Conservation (phyloP, 2,113 vertebrate genomes). For the Coptodon bakossiorum region DNA sequence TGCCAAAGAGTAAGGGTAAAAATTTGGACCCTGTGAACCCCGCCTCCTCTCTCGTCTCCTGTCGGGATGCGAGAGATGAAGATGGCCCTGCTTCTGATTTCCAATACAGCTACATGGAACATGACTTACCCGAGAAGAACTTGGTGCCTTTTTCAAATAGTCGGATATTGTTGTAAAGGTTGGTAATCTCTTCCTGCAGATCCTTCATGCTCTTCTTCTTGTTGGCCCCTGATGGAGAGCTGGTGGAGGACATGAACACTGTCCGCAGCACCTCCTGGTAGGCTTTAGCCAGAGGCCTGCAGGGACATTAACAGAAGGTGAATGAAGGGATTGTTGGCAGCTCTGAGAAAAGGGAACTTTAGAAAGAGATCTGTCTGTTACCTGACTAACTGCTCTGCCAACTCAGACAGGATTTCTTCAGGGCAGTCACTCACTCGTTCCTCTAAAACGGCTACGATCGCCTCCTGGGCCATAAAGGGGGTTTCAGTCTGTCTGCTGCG, state of each 20-base stretch:
- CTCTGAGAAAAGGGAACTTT: not conserved
- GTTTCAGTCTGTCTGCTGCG: constrained; percentile 77
- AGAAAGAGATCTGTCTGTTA: not conserved
- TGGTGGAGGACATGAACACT: constrained; percentile 81
- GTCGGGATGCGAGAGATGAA: not conserved
- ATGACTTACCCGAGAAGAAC: constrained; percentile 80
- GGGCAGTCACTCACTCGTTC: constrained; percentile 80
- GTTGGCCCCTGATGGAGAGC: constrained; percentile 73
- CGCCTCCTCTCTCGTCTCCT: not conserved
- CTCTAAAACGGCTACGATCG: constrained; percentile 80
- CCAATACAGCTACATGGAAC: not conserved
- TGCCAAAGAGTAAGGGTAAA: not conserved
- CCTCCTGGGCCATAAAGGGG: constrained; percentile 81
- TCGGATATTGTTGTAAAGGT: constrained; percentile 86
- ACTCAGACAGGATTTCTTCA: constrained; percentile 83
- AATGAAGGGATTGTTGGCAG: not conserved
- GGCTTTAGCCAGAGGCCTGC: constrained; percentile 83
- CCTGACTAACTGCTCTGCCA: constrained; percentile 81
- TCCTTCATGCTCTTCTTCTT: constrained; percentile 90
- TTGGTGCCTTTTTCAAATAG: constrained; percentile 90
- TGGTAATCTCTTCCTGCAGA: constrained; percentile 91
- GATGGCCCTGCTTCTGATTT: not conserved
- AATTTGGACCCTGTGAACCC: not conserved
- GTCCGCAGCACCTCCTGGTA: constrained; percentile 89
- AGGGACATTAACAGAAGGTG: not conserved